Base-by-base conservation (phyloP, 2,113 vertebrate species). In the Equus przewalskii region DNA sequence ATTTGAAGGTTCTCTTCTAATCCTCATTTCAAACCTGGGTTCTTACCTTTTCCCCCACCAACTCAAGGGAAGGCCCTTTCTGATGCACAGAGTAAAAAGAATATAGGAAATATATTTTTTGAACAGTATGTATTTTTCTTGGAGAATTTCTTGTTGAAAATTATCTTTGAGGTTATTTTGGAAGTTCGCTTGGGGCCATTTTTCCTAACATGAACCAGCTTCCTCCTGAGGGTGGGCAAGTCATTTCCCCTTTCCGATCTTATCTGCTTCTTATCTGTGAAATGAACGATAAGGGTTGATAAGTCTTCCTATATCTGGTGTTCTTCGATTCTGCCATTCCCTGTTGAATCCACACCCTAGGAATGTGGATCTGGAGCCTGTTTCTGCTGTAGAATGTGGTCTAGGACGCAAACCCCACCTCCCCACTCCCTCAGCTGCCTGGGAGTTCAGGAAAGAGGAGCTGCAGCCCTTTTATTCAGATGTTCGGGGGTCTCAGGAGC, bases 231-330 rank as follows among this genome's bases (percentile, higher is more conserved):
- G 24, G 24, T 78, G 81, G 88, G 72, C 64, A 44, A 89, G 54
- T 94, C 67, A 86, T 79, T 93, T 94, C 93, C 91, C n/a, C 44
- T 67, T 44, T 49, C 7, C 46, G 51, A 90, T 94, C 81, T 95
- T 96, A 94, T 91, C 96, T 79, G 46, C 13, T 65, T 70, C 78
- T 96, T 97, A 93, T 96, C 97, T 91, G 73, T 78, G 36, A 95
- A 88, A 91, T 36, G 78, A 76, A 72, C 28, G 70, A 80, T 89
- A 70, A n/a, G 41, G 54, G 89, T 76, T 22, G 79, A 36, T n/a
- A 88, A 85, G 10, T 41, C 67, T 91, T 83, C 72, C 69, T 19
- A 0, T 41, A 62, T 67, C 87, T 96, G 89, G 41, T 28, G 69
- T 54, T 86, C 85, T 93, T 96, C 93, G 85, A 95, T 79, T 85